phyloP scores from a whole-genome alignment of 2,113 vertebrate genomes.

The Machaerirhynchus nigripectus region DNA sequence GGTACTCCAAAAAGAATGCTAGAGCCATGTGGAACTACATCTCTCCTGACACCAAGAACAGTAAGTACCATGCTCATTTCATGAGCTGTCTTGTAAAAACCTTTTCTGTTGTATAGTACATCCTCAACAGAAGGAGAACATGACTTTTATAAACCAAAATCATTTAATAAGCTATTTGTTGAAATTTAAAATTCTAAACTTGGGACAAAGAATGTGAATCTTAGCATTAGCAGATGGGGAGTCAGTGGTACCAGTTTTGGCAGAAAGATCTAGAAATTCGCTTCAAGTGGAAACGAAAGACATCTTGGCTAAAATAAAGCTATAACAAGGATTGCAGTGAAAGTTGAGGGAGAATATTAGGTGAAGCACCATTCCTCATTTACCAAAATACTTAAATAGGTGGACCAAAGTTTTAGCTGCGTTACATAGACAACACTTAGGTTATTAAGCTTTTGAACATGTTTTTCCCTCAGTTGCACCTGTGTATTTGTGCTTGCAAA shows the following conservation, averaged over 20 bases:
- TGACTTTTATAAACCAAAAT: not conserved
- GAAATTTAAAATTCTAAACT: not conserved
- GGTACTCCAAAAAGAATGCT: not conserved
- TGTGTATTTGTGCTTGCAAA: not conserved
- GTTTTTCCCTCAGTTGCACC: not conserved
- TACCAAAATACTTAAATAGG: not conserved
- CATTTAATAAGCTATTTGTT: not conserved
- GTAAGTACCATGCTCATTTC: not conserved
- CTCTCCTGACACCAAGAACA: not conserved
- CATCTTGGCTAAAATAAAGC: not conserved
- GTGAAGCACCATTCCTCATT: not conserved
- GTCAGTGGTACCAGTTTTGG: not conserved
- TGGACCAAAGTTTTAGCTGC: not conserved
- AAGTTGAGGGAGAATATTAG: not conserved
- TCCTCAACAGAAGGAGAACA: not conserved
- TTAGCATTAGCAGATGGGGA: not conserved
- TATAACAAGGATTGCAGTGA: not conserved
- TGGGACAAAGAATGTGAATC: not conserved
- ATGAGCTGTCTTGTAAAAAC: not conserved
- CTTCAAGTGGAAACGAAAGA: not conserved
- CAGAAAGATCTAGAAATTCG: not conserved
- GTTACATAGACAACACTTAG: not conserved
- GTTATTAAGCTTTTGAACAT: not conserved
- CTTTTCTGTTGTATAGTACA: not conserved
- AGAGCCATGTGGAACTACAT: not conserved